Conservation (phyloP, 2,888 invertebrate species). For the Lochmaea capreae region DNA sequence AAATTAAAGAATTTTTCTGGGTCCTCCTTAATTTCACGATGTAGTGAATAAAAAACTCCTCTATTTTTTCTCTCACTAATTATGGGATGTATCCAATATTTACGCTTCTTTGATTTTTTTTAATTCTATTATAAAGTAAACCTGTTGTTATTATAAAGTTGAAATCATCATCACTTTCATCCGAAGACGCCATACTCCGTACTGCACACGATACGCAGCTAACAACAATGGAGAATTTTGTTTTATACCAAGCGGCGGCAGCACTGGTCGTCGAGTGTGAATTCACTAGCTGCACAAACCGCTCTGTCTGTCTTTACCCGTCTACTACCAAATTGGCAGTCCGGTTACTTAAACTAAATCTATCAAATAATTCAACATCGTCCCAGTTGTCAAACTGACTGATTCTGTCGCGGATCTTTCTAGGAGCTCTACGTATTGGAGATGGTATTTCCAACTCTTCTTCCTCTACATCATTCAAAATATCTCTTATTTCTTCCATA, state of each 20-base stretch:
- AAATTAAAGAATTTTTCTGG: constrained; percentile 16
- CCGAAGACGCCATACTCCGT: background rate
- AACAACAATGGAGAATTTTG: background rate
- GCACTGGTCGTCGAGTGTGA: too few species aligned
- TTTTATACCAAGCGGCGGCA: background rate
- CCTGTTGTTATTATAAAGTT: background rate
- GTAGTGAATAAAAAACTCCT: constrained; percentile 14
- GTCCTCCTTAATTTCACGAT: constrained; percentile 5
- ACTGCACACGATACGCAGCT: background rate
- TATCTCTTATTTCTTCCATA: too few species aligned
- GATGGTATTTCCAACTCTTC: too few species aligned
- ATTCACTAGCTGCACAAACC: too few species aligned
- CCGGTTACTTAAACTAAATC: too few species aligned
- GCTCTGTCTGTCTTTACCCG: too few species aligned
- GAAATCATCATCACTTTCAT: constrained; percentile 1
- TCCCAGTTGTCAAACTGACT: too few species aligned
- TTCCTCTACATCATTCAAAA: too few species aligned
- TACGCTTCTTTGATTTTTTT: constrained; percentile 8
- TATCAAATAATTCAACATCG: too few species aligned
- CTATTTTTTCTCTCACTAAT: constrained; percentile 13
- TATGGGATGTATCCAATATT: constrained; percentile 19
- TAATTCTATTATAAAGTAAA: constrained; percentile 9
- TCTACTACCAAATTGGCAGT: too few species aligned
- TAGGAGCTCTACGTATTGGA: too few species aligned
- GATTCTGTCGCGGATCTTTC: too few species aligned